phyloP scores from a whole-genome alignment of 2,888 invertebrate species.

The Carabus problematicus region DNA sequence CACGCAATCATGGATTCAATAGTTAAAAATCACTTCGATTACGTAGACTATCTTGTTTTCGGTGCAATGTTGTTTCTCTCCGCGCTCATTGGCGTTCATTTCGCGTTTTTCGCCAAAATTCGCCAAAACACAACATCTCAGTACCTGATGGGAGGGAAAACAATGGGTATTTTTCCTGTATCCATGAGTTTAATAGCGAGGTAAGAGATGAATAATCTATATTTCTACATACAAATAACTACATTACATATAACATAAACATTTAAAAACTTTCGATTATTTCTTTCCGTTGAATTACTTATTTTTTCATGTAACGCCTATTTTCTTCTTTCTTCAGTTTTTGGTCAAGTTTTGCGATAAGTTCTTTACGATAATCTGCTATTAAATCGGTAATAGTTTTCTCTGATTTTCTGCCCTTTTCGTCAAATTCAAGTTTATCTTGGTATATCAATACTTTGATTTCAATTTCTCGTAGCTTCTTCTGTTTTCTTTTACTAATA shows the following conservation, averaged over 20 bases:
- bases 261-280: background rate
- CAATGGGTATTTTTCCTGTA: slow-evolving; percentile 80
- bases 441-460: slow-evolving; percentile 90
- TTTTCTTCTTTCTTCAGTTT: slow-evolving; percentile 61
- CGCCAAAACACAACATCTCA: slow-evolving; percentile 75
- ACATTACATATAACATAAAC: background rate
- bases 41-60: slow-evolving; percentile 72
- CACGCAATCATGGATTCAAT: slow-evolving; percentile 45
- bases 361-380: slow-evolving; percentile 82
- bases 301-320: no score
- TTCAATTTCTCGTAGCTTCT: slow-evolving; percentile 84
- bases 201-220: slow-evolving; percentile 58
- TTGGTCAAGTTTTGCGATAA: slow-evolving; percentile 65
- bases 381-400: slow-evolving; percentile 78
- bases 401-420: slow-evolving; percentile 69
- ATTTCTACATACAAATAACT: background rate
- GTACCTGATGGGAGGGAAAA: slow-evolving; percentile 77
- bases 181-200: slow-evolving; percentile 80
- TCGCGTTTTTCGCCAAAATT: slow-evolving; percentile 72
- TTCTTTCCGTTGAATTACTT: slow-evolving; percentile 30
- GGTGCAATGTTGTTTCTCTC: slow-evolving; percentile 70
- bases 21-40: slow-evolving; percentile 61
- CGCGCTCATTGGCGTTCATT: slow-evolving; percentile 73
- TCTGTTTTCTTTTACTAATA: slow-evolving; percentile 68
- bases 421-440: slow-evolving; percentile 88